Base-by-base conservation (phyloP, 1,140 invertebrate genomes). In the Pomacea maculata region DNA sequence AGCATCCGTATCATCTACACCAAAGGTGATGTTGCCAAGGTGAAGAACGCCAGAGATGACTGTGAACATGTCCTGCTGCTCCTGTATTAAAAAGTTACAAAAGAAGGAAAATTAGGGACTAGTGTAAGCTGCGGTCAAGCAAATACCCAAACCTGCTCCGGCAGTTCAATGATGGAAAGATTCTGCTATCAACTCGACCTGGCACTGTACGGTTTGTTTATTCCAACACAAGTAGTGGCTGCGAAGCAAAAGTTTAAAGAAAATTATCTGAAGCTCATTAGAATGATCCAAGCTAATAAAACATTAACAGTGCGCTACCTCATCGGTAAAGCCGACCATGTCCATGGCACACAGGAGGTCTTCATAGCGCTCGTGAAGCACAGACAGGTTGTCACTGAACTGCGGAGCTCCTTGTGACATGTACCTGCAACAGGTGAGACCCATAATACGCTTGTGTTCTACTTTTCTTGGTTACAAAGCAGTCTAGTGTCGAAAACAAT, bases 311-410 rank as follows among this genome's bases (percentile, higher is more conserved):
- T 61, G 11, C 15, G 82, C 80, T 84, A 90, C 90, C 77, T 88
- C 83, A 82, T 91, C 90, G 29, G 89, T 90, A 83, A 91, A 91
- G 52, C 90, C 90, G 70, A 91, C 89, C 68, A 89, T 81, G 81
- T 91, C 90, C 83, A 91, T 85, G 11, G 89, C 87, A 82, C 90
- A 90, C n/a, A 87, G 75, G 11, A 91, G 72, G 19, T 89, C 85
- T 29, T 90, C 87, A 84, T 88, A 89, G 29, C 85, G 83, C 74
- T 84, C 80, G 72, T 87, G 85, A 52, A 87, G 77, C 34, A 54
- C 17, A 19, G 70, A 14, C 12, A 84, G 79, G 15, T 88, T 82
- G 45, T 80, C 83, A 1, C 78, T 83, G 10, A 87, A 65, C 52
- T 75, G 75, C 0, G 63, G 64, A 0, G 80, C 83, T 19, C 88